Evolutionary conservation across 2,113 vertebrate species (phyloP).

Genomic region (Barnardius zonarius): DNA sequence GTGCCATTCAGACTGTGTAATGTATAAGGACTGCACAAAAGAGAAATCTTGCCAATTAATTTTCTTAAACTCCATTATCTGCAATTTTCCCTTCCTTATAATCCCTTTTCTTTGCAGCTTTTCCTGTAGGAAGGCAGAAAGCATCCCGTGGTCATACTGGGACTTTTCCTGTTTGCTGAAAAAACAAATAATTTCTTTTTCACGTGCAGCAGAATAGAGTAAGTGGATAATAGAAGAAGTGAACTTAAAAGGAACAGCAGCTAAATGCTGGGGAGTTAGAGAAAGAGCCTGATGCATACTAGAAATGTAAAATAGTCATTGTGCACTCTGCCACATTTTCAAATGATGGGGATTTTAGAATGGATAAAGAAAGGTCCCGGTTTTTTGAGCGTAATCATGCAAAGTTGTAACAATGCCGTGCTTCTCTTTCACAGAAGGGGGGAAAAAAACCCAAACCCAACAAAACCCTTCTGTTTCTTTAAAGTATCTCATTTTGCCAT

Average conservation of each 20-base stretch:
- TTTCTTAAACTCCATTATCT: constrained; percentile 70
- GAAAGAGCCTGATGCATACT: not conserved
- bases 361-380: not conserved
- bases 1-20: constrained; percentile 73
- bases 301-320: not conserved
- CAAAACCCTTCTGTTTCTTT: constrained; percentile 61
- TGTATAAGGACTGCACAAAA: constrained; percentile 65
- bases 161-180: not conserved
- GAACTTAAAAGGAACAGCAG: not conserved
- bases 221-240: not conserved
- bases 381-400: not conserved
- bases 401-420: not conserved
- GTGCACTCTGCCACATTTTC: not conserved
- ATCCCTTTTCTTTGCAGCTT: not conserved
- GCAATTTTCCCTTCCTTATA: constrained; percentile 13
- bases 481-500: constrained; percentile 74
- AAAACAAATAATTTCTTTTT: not conserved
- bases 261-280: not conserved
- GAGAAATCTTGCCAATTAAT: constrained; percentile 71
- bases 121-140: not conserved
- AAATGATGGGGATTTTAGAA: not conserved
- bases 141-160: not conserved
- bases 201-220: not conserved
- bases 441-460: not conserved
- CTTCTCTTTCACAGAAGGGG: not conserved